Evolutionary conservation across 2,888 invertebrate genomes (phyloP), one percentile per base, ranked within the genome.

Genomic region (Quadroppia sp.): DNA sequence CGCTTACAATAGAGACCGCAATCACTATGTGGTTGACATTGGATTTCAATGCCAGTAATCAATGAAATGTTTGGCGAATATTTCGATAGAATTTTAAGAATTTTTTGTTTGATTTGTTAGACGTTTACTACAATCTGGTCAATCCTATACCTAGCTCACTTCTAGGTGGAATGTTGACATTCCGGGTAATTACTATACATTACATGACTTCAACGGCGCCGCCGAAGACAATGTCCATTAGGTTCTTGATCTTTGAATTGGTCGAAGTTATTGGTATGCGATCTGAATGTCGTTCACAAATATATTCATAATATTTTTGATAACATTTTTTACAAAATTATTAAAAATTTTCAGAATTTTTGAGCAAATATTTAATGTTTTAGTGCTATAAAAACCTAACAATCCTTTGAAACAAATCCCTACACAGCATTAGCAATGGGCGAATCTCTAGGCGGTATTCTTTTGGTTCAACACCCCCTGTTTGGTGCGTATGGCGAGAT

Each of bases 151-250:
- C 56, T 4, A 56, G 2, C 7, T 6, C 28, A 28, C 2, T 23
- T 9, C 28, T 23, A 2, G 61, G 61, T 17, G 61, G 61, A 30
- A 30, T 32, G n/a, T 32, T 32, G 2, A 32, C 15, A 13, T 9
- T 32, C 32, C 1, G 32, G n/a, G 32, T 61, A 4, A 32, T 32
- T 17, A 61, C 17, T 11, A 61, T 13, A 4, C 61, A 61, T 61
- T 61, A 61, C 17, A 61, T 61, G 61, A 32, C 61, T 6, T 30
- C 61, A 2, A 61, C 61, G 2, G 32, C 61, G 7, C 61, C 61
- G 3, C 32, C 25, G 2, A 61, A 61, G n/a, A 17, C 7, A 32
- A 17, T 61, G 28, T 6, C 61, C 1, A 61, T 61, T 1, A 7
- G 61, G 11, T 25, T 61, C 20, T 7, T 25, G 32, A 28, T 61